Evolutionary conservation across 2,888 invertebrate genomes (phyloP), one percentile per base, ranked within the genome.

Genomic region (Heteropelma amictum): DNA sequence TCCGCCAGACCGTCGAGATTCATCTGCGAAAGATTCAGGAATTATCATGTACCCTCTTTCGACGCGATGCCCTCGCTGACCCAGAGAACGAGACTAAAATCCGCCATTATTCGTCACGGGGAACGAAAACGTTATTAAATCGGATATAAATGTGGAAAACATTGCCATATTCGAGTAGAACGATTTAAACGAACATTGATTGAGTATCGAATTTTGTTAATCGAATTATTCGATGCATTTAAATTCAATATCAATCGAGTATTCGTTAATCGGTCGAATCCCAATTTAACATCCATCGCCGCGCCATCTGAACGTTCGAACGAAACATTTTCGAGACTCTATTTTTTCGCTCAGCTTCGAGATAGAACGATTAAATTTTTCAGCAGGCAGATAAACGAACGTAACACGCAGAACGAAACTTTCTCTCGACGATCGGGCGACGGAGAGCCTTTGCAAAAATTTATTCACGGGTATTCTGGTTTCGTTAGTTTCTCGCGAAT

Each of bases 71-170:
- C 63, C 49, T 70, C 56, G 67, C 72, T 80, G 78, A 77, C 78
- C 80, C 63, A 78, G 72, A 58, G 64, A 81, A 81, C 72, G 79
- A 81, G 79, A 81, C 77, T 74, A 72, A 45, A 19, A 73, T 73
- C 58, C 69, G 64, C 51, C 45, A 69, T 69, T 74, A 67, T 61
- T 47, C 47, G 38, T 60, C 7, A 12, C 12, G 6, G 14, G 5
- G 28, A 33, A 5, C 33, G 21, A 23, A 56, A 49, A 12, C 45
- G 54, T 45, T 14, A 33, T 45, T 35, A 17, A 3, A 42, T 40
- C 17, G 28, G 40, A 40, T 40, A 28, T 8, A 21, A 38, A 8
- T 10, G 23, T 14, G 4, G 10, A 17, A 53, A 23, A 4, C 26
- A n/a, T n/a, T n/a, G n/a, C 23, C 23, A 0, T 1, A 12, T 21